phyloP scores from a whole-genome alignment of 2,113 vertebrate species.

The Ceyx cyanopectus region DNA sequence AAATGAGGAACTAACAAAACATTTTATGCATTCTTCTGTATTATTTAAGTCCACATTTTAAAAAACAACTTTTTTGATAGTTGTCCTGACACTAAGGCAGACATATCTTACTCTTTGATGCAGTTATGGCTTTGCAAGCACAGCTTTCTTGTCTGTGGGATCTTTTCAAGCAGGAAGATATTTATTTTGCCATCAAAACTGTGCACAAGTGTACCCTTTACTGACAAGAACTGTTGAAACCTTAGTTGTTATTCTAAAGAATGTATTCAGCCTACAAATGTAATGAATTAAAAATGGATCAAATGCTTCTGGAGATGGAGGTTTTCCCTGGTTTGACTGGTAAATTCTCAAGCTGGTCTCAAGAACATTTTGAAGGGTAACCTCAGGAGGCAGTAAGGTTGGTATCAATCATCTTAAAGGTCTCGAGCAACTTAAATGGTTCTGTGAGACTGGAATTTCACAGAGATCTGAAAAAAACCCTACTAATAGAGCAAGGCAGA shows the following conservation, averaged over 20 bases:
- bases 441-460: background rate
- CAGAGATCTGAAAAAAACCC: background rate
- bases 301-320: background rate
- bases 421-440: background rate
- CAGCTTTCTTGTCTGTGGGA: background rate
- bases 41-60: background rate
- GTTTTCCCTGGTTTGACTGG: background rate
- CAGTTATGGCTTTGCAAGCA: background rate
- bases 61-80: background rate
- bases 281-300: background rate
- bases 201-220: background rate
- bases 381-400: background rate
- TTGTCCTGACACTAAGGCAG: background rate
- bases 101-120: background rate
- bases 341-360: background rate
- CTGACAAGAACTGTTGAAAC: background rate
- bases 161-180: background rate
- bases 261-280: background rate
- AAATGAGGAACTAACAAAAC: background rate
- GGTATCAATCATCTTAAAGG: background rate
- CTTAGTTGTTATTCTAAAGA: background rate
- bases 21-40: background rate
- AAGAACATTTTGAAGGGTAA: background rate
- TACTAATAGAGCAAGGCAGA: background rate
- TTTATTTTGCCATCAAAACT: slow-evolving; percentile 3